Percentiles rank a stretch among this genome's conserved stretches.
phyloP scores from a whole-genome alignment of 2,113 vertebrate genomes.

The Caranx melampygus region DNA sequence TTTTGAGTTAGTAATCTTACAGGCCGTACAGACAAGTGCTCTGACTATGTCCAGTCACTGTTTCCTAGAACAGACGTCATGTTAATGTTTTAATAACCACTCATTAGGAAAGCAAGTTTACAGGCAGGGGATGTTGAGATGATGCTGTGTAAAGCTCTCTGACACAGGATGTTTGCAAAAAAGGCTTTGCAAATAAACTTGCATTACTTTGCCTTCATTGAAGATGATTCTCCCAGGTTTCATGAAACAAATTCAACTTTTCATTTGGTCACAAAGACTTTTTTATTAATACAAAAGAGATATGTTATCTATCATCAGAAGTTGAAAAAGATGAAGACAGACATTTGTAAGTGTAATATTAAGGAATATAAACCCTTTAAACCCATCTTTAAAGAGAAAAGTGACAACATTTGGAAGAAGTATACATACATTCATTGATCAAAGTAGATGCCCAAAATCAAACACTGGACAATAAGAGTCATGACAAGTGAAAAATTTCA shows the following conservation, averaged over 20 bases:
- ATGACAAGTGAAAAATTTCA: no score
- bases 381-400: not conserved
- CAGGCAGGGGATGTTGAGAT: not conserved
- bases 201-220: not conserved
- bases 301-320: not conserved
- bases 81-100: not conserved
- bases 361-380: not conserved
- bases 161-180: no score
- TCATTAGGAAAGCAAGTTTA: not conserved
- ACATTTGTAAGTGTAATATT: not conserved
- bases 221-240: not conserved
- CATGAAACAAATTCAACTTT: not conserved
- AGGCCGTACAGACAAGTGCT: no score
- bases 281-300: slow-evolving; percentile 33
- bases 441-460: not conserved
- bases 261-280: not conserved
- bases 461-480: not conserved
- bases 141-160: no score
- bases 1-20: not conserved
- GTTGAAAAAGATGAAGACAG: not conserved
- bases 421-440: not conserved
- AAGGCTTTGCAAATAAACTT: no score
- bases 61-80: not conserved
- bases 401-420: not conserved
- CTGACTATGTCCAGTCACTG: not conserved